These are phyloP conservation scores for Drosophila lowei DNA, from an alignment of 1,140 invertebrate species.

Conservation along the genomic window DNA sequence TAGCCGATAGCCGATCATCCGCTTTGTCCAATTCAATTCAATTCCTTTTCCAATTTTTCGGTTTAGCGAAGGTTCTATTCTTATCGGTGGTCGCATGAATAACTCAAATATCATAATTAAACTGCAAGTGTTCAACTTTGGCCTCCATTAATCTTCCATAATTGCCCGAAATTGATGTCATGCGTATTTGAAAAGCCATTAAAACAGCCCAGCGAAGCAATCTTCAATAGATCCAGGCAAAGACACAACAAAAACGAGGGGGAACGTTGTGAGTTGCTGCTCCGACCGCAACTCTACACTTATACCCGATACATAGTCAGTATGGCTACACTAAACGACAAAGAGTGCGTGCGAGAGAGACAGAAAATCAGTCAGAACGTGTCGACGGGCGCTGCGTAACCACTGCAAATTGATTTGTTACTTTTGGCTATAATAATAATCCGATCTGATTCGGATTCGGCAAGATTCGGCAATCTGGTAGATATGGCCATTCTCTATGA, in stretches of 20 bases:
- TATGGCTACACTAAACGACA: no score
- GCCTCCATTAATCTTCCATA: constrained; percentile 71
- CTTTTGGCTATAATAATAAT: no score
- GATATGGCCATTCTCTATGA: no score
- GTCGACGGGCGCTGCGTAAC: no score
- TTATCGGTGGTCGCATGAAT: constrained; percentile 44
- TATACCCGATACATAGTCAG: no score
- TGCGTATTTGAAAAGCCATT: constrained; percentile 79
- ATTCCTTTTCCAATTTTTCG: constrained; percentile 49
- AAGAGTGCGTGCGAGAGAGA: no score
- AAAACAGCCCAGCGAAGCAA: constrained; percentile 41
- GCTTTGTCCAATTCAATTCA: constrained; percentile 13
- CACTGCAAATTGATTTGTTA: no score
- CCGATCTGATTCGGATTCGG: no score
- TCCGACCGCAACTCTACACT: no score
- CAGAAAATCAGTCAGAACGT: no score
- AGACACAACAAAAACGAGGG: constrained; percentile 21
- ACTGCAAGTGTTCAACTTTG: constrained; percentile 53
- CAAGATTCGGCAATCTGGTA: no score
- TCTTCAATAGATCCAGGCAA: constrained; percentile 52
- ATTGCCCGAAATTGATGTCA: constrained; percentile 78
- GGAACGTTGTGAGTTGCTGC: no score
- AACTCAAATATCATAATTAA: constrained; percentile 63
- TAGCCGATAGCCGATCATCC: constrained; percentile 9
- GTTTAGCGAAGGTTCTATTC: constrained; percentile 21